These are phyloP conservation scores for Dexiosoma caninum DNA, from an alignment of 2,888 invertebrate species.

Conservation along the genomic window DNA sequence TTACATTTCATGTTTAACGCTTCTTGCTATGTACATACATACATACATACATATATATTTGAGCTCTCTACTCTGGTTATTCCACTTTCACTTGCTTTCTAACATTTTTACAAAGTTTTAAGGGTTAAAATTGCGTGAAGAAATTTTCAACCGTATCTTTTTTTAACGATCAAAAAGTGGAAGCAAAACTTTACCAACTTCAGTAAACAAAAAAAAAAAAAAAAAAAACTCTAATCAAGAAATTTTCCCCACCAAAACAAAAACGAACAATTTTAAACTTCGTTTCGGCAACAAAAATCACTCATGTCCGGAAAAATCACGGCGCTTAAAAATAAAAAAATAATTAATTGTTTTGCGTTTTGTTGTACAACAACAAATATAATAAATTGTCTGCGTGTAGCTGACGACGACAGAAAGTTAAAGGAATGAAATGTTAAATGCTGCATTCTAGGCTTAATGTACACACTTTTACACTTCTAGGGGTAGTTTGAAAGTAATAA, in stretches of 20 bases:
- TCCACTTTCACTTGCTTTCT: slow-evolving; percentile 42
- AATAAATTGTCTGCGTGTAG: not conserved
- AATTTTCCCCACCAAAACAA: not conserved
- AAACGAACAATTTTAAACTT: not conserved
- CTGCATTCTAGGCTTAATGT: no score
- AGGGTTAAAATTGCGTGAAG: slow-evolving; percentile 40
- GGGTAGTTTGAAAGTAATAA: no score
- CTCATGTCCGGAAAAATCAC: not conserved
- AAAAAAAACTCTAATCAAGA: not conserved
- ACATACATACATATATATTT: no score
- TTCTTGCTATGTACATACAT: no score
- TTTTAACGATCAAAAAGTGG: not conserved
- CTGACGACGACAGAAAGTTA: not conserved
- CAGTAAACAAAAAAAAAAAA: no score
- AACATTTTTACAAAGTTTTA: slow-evolving; percentile 1
- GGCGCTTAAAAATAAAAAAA: not conserved
- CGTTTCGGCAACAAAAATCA: not conserved
- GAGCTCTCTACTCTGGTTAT: not conserved
- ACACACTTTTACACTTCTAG: no score
- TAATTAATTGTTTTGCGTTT: no score
- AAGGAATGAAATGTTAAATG: not conserved
- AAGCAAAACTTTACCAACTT: not conserved
- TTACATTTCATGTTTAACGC: no score
- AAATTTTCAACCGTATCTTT: slow-evolving; percentile 32
- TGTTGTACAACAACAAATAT: not conserved